These are phyloP conservation scores for Monomorium pharaonis DNA, from an alignment of 1,140 invertebrate species.

Conservation along the genomic window DNA sequence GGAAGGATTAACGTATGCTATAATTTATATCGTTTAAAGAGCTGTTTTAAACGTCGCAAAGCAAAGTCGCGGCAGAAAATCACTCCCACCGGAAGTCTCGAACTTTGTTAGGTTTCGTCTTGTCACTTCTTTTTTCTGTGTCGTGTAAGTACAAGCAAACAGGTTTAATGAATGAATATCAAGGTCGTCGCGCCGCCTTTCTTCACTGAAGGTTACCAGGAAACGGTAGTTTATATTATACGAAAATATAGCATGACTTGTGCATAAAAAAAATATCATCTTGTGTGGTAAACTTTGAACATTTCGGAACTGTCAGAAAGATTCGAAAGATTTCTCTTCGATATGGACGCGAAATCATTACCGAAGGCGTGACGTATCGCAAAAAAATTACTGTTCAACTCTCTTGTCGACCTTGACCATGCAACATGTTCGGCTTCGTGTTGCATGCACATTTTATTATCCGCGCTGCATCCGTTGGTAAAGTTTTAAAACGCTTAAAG, in stretches of 20 bases:
- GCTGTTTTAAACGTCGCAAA: neutral
- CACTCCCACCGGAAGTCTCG: conserved; percentile 22
- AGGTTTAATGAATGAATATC: conserved; percentile 70
- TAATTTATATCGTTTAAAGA: neutral
- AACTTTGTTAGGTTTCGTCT: neutral
- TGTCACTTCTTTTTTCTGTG: conserved; percentile 18
- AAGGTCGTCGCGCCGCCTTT: conserved; percentile 66
- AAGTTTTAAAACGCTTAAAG: neutral
- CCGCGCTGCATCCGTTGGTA: neutral
- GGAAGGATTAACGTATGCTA: neutral
- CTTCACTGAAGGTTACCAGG: conserved; percentile 66
- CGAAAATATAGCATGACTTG: conserved; percentile 30
- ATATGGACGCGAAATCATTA: conserved; percentile 4
- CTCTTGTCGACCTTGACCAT: conserved; percentile 65
- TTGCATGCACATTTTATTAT: conserved; percentile 26
- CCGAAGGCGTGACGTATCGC: conserved; percentile 44
- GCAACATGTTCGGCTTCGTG: conserved; percentile 32
- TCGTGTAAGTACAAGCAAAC: conserved; percentile 36
- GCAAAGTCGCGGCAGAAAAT: neutral
- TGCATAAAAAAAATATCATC: conserved; percentile 16
- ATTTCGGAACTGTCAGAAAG: neutral
- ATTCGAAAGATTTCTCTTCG: neutral
- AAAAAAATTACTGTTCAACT: conserved; percentile 49
- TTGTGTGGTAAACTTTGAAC: neutral
- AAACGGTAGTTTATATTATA: conserved; percentile 62